Percentiles rank a stretch among this genome's conserved stretches.
Evolutionary conservation across 2,888 invertebrate genomes (phyloP).

Genomic region (Arrhopalites spinosus): DNA sequence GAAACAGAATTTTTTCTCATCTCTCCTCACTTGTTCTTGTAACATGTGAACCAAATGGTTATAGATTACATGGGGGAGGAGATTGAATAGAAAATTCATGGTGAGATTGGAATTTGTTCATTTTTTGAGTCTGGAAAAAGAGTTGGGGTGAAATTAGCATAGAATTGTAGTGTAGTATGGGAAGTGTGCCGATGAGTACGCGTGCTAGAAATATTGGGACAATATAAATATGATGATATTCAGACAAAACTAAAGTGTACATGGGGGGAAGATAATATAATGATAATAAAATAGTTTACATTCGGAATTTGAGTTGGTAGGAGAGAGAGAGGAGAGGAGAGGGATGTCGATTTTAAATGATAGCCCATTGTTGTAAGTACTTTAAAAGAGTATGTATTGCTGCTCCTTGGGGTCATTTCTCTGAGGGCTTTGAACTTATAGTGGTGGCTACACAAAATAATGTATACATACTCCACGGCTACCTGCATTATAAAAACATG

Average conservation of each 20-base stretch:
- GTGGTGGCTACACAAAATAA: background rate
- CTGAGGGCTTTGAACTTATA: slow-evolving; percentile 42
- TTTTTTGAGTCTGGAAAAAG: background rate
- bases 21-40: background rate
- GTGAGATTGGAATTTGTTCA: too few relatives aligned
- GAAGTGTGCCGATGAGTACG: slow-evolving; percentile 28
- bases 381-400: background rate
- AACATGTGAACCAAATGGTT: too few relatives aligned
- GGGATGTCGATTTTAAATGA: slow-evolving; percentile 37
- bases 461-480: background rate
- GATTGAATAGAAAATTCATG: background rate
- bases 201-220: background rate
- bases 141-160: background rate
- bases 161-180: background rate
- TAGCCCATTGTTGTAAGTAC: slow-evolving; percentile 24
- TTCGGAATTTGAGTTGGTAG: background rate
- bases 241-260: background rate
- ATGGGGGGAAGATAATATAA: background rate
- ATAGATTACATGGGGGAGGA: too few relatives aligned
- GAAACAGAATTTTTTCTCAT: slow-evolving; percentile 13
- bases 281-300: slow-evolving; percentile 1
- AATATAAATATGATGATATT: background rate
- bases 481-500: background rate
- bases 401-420: slow-evolving; percentile 43
- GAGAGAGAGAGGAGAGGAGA: background rate